phyloP scores from a whole-genome alignment of 2,113 vertebrate species.

The Furnarius figulus region DNA sequence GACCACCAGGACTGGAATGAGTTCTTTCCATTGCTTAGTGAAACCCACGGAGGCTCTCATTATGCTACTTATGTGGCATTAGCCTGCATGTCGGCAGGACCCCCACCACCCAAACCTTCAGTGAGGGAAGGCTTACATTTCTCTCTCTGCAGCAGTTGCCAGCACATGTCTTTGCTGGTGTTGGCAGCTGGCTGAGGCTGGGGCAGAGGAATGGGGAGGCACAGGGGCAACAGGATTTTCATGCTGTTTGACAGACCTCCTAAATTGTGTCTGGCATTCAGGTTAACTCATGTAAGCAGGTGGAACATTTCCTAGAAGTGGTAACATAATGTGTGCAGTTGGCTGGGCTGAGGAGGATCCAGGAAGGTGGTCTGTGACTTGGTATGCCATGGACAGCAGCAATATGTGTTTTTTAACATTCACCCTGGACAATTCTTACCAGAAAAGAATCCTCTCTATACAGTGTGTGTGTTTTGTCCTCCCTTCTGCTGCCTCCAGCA shows the following conservation, averaged over 20 bases:
- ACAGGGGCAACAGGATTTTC: background rate
- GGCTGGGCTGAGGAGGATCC: background rate
- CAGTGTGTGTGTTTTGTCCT: background rate
- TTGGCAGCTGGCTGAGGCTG: constrained; percentile 14
- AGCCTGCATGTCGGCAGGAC: background rate
- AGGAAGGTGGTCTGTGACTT: background rate
- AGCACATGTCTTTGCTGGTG: background rate
- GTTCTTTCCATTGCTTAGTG: constrained; percentile 7
- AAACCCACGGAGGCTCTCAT: background rate
- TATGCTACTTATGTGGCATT: constrained; percentile 1
- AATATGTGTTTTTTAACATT: background rate
- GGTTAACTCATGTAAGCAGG: background rate
- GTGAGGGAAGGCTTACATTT: constrained; percentile 5
- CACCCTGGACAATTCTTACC: background rate
- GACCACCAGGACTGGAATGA: background rate
- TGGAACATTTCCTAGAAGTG: background rate
- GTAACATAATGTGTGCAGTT: background rate
- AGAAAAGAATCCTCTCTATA: background rate
- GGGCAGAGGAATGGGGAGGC: background rate
- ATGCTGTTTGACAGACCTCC: background rate
- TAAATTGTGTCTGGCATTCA: background rate
- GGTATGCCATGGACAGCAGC: background rate
- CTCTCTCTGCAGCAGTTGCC: background rate
- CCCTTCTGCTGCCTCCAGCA: background rate
- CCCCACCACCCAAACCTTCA: background rate